These are phyloP conservation scores for Erpetoichthys calabaricus DNA, from an alignment of 2,797 vertebrate species.

Conservation along the genomic window DNA sequence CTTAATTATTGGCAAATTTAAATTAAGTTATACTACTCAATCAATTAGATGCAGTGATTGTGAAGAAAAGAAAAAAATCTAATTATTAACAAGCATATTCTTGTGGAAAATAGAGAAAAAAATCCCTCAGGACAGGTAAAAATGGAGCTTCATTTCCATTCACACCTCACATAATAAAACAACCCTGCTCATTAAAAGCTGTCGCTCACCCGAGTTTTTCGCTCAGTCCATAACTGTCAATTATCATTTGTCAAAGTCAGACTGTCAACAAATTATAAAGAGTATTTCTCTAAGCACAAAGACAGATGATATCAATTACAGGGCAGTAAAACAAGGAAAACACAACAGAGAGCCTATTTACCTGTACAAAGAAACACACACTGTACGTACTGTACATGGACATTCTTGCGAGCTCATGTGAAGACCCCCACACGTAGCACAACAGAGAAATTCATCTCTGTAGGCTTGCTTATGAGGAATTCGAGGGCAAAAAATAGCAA, in stretches of 20 bases:
- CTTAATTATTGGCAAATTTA: slow-evolving; percentile 13
- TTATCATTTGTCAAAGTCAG: slow-evolving; percentile 52
- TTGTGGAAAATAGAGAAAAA: slow-evolving; percentile 42
- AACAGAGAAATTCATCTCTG: no score
- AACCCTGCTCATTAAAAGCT: slow-evolving; percentile 51
- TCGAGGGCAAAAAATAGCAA: no score
- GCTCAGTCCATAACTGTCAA: slow-evolving; percentile 16
- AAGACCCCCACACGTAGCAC: no score
- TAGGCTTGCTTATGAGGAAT: no score
- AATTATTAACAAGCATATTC: slow-evolving; percentile 27
- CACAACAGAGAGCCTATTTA: neutral
- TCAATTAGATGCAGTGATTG: slow-evolving; percentile 35
- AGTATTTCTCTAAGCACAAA: slow-evolving; percentile 21
- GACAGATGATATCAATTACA: slow-evolving; percentile 20
- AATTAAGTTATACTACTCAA: slow-evolving; percentile 27
- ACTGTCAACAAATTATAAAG: slow-evolving; percentile 31
- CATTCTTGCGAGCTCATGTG: no score
- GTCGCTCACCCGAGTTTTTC: slow-evolving; percentile 36
- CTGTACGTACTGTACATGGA: no score
- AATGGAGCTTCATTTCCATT: slow-evolving; percentile 48
- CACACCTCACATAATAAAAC: slow-evolving; percentile 47
- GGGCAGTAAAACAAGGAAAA: neutral
- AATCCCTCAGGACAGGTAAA: slow-evolving; percentile 46
- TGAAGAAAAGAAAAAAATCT: slow-evolving; percentile 26
- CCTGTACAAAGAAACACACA: neutral